Conservation (phyloP, 2,888 invertebrate species). For the Ormyrus rosae region DNA sequence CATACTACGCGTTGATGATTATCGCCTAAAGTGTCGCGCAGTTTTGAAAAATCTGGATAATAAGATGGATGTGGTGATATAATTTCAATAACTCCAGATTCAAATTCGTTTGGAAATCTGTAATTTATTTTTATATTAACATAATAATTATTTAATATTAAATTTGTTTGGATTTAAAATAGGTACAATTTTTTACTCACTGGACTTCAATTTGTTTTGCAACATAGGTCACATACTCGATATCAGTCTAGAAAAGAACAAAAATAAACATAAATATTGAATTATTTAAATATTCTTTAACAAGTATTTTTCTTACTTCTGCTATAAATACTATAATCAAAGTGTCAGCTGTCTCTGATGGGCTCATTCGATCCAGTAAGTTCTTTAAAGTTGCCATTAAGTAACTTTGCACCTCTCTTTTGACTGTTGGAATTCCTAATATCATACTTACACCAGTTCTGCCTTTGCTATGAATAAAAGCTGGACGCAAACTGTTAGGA, state of each 20-base stretch:
- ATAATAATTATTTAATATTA: background rate
- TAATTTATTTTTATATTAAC: conserved; percentile 46
- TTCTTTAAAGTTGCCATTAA: conserved; percentile 90
- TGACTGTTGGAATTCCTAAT: conserved; percentile 93
- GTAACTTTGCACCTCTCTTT: conserved; percentile 91
- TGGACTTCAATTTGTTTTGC: conserved; percentile 85
- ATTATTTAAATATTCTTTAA: no score
- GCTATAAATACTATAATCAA: conserved; percentile 92
- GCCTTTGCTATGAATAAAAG: conserved; percentile 85
- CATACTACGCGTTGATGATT: conserved; percentile 89
- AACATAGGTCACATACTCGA: conserved; percentile 84
- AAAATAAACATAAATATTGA: conserved; percentile 39
- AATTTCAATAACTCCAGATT: conserved; percentile 91
- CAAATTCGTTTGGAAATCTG: conserved; percentile 86
- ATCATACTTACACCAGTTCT: conserved; percentile 88
- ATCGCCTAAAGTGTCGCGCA: conserved; percentile 90
- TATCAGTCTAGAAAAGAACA: conserved; percentile 81
- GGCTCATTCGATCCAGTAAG: conserved; percentile 86
- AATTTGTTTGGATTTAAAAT: background rate
- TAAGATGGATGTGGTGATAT: conserved; percentile 90
- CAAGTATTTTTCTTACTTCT: conserved; percentile 78
- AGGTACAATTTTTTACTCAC: conserved; percentile 78
- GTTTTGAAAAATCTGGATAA: conserved; percentile 89
- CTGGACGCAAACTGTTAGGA: conserved; percentile 86
- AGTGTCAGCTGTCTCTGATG: conserved; percentile 84